phyloP scores from a whole-genome alignment of 2,113 vertebrate genomes.

The Podarcis raffonei region DNA sequence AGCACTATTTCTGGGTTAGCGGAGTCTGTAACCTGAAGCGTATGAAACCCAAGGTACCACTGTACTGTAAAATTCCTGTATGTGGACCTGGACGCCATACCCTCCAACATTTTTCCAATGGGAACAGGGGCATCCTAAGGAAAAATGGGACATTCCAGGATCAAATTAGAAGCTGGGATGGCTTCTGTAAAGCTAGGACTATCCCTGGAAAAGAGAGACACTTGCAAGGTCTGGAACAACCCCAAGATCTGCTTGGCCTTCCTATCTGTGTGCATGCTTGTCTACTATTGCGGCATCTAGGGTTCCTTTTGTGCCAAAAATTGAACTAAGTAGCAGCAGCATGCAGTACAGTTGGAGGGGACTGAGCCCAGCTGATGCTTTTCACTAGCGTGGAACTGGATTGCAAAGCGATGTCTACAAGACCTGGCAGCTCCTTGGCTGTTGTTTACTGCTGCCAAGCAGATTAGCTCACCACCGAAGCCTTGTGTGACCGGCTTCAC shows the following conservation, averaged over 20 bases:
- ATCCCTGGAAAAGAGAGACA: too few species aligned
- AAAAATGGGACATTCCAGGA: too few species aligned
- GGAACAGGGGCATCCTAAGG: too few species aligned
- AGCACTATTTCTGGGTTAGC: too few species aligned
- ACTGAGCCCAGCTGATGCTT: neutral
- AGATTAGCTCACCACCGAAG: neutral
- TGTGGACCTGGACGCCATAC: too few species aligned
- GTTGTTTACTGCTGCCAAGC: neutral
- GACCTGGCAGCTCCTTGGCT: neutral
- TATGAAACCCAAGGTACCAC: too few species aligned
- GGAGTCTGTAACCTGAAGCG: too few species aligned
- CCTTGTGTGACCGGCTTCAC: neutral
- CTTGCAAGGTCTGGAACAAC: too few species aligned
- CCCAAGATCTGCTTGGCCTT: neutral
- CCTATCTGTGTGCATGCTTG: neutral
- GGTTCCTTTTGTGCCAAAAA: neutral
- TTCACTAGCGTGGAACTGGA: neutral
- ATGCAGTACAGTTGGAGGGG: neutral
- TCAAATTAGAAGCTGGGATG: too few species aligned
- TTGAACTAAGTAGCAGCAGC: neutral
- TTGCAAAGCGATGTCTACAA: neutral
- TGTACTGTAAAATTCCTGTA: too few species aligned
- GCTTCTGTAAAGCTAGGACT: too few species aligned
- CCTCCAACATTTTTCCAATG: too few species aligned
- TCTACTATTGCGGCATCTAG: neutral